Evolutionary conservation across 2,888 invertebrate genomes (phyloP), one percentile per base, ranked within the genome.

Genomic region (Sisyra nigra): DNA sequence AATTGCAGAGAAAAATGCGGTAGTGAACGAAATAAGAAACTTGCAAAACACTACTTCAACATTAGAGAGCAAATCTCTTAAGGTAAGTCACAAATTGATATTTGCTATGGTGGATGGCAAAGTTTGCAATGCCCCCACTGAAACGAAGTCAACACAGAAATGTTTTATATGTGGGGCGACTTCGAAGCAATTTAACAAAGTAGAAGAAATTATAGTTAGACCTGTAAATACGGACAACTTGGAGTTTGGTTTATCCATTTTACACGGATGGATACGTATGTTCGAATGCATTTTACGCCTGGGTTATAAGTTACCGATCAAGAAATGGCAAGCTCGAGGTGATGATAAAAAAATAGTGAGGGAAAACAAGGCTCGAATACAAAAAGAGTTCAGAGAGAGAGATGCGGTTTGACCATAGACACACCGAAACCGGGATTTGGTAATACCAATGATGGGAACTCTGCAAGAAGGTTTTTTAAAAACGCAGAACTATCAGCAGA

Each of bases 191-290:
- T 31, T 2, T 31, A 31, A 31, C 11, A 11, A 15, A 30, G 30
- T 17, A 17, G 29, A 46, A 30, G 48, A 46, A 44, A 47, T 40
- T 42, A 41, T 33, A 24, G 24, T 30, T 30, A 34, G 29, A 34
- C 39, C 37, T 36, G 34, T 44, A 29, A 39, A 38, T 32, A 38
- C 14, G 41, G n/a, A 3, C 19, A 39, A 19, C 10, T 47, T 24
- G 29, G 29, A 42, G 32, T 52, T 53, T 43, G 53, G 52, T 30
- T 40, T 54, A 41, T 55, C 54, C 31, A 45, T 47, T 29, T 47
- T 57, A 30, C 55, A 56, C 50, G 51, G 53, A 3, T 57, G 54
- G 55, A 55, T 54, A 9, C 47, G 53, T 13, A 54, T 53, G 46
- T 55, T 54, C 42, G 54, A 58, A 44, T 57, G 50, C 45, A 46